Conservation (phyloP, 2,113 vertebrate genomes). For the Callaeas wilsoni region DNA sequence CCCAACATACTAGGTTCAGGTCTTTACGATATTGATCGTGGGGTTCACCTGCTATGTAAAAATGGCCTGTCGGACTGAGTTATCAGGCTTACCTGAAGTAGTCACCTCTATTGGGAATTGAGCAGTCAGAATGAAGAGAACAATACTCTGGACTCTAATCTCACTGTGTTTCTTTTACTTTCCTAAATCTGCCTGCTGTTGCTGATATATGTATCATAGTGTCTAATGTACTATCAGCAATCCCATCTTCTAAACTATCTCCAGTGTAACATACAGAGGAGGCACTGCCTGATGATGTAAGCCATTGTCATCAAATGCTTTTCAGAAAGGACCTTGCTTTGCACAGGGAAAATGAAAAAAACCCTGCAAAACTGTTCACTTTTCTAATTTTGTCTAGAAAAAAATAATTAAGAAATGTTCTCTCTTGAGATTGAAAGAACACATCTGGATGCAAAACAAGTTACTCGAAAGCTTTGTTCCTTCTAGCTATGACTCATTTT, state of each 20-base stretch:
- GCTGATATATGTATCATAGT: too few relatives aligned
- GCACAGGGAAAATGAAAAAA: background rate
- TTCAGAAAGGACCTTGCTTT: background rate
- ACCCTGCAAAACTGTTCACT: background rate
- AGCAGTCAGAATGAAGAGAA: background rate
- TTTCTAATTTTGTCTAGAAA: background rate
- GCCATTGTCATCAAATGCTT: background rate
- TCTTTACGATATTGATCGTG: background rate
- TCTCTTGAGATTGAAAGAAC: background rate
- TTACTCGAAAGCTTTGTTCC: background rate
- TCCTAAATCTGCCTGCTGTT: background rate
- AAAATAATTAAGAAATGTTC: background rate
- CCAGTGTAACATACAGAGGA: background rate
- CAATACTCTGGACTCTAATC: background rate
- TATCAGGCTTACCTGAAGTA: background rate
- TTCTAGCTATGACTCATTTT: background rate
- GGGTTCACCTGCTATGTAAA: background rate
- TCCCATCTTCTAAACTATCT: background rate
- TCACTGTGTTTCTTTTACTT: background rate
- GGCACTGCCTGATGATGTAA: background rate
- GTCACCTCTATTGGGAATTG: accelerated
- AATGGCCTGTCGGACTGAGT: accelerated
- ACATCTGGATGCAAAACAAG: background rate
- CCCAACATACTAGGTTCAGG: background rate
- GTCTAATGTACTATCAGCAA: background rate